These are phyloP conservation scores for Leptinotarsa lineolata DNA, from an alignment of 1,140 invertebrate genomes.

Conservation along the genomic window DNA sequence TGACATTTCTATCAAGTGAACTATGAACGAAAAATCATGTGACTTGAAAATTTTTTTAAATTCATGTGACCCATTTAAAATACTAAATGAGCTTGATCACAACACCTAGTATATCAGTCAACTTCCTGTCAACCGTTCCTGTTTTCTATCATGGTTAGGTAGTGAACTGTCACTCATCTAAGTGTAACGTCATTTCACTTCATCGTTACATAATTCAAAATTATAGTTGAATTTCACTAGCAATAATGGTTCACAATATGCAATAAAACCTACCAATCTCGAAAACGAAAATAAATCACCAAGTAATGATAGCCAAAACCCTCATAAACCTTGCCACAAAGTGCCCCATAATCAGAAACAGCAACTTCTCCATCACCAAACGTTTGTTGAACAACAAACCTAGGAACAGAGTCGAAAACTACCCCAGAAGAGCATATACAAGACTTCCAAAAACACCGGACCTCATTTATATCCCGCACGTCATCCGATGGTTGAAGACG, in stretches of 20 bases:
- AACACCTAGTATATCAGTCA: background rate
- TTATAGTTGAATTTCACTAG: background rate
- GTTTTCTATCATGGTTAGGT: no score
- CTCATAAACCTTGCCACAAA: background rate
- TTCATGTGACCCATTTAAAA: no score
- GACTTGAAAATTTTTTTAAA: no score
- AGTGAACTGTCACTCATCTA: background rate
- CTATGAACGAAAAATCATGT: no score
- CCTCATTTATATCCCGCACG: slow-evolving; percentile 51
- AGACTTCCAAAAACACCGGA: slow-evolving; percentile 49
- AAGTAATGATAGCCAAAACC: slow-evolving; percentile 18
- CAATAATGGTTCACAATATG: no score
- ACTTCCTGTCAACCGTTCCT: background rate
- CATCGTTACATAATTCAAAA: background rate
- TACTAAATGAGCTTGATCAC: no score
- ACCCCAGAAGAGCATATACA: slow-evolving; percentile 21
- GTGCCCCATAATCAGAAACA: background rate
- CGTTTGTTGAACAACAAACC: background rate
- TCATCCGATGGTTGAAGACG: slow-evolving; percentile 51
- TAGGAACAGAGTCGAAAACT: background rate
- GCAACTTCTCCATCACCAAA: background rate
- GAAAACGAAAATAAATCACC: slow-evolving; percentile 1
- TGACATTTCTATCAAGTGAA: no score
- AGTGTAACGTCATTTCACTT: background rate
- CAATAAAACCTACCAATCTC: no score